Evolutionary conservation across 2,113 vertebrate species (phyloP), one percentile per base, ranked within the genome.

Genomic region (Catharus bicknelli): DNA sequence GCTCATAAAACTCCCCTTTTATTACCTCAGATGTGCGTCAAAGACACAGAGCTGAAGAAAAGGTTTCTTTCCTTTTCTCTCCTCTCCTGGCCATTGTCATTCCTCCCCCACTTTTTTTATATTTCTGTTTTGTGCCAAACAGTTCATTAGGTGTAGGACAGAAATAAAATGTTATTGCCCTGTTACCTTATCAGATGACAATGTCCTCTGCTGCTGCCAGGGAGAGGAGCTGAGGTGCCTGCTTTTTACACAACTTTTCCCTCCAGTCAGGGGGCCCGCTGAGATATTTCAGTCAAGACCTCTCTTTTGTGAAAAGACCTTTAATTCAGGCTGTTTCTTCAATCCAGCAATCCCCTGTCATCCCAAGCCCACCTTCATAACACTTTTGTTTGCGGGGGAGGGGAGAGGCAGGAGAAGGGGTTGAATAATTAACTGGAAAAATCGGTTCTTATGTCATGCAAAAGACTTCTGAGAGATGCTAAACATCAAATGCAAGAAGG

Each of bases 381-480:
- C 34, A 32, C 8, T 70, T 47, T 45, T 77, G 38, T 88, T 86
- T 34, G n/a, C 29, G 36, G 34, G 26, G 36, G n/a, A 78, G 17
- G 58, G 47, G 63, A 86, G 72, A 74, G 8, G 29, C 32, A 59
- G 72, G 48, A 82, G 61, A 86, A 84, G 58, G 53, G 16, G 72
- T 96, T 95, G 95, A 89, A 95, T 90, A 96, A 95, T 89, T 95
- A 94, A 88, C 62, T 90, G 81, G 87, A 95, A 94, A 94, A 89
- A 95, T 86, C 76, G 69, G 64, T 91, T 95, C 77, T 83, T 83
- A 51, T 93, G 90, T 96, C 85, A 90, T 38, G 86, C 62, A 74
- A 92, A 93, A 94, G 74, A 85, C 81, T 75, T 61, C 54, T 74
- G 83, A 94, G 51, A 83, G 80, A 45, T 83, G 77, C 69, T 73